phyloP scores from a whole-genome alignment of 2,113 vertebrate species.

The Pseudopipra pipra region DNA sequence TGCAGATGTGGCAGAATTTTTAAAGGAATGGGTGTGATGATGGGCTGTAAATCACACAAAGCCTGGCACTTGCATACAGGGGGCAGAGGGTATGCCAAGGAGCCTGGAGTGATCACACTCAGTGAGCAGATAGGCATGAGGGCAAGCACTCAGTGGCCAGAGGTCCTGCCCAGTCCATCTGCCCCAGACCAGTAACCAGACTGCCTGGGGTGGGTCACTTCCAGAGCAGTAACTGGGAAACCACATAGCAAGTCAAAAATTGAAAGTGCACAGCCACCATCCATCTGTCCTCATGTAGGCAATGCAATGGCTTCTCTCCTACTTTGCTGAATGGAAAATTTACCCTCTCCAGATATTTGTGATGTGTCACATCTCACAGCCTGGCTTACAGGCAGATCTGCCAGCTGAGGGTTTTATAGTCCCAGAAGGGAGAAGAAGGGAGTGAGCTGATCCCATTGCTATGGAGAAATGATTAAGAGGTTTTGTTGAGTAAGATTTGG shows the following conservation, averaged over 20 bases:
- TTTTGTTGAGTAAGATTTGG: slow-evolving; percentile 3
- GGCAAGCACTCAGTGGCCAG: background rate
- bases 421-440: background rate
- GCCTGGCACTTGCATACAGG: background rate
- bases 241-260: background rate
- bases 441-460: background rate
- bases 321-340: background rate
- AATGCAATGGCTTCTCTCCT: background rate
- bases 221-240: background rate
- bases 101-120: background rate
- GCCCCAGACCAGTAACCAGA: background rate
- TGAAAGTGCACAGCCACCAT: background rate
- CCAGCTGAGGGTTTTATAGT: background rate
- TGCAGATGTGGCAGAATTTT: background rate
- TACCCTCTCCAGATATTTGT: background rate
- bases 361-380: background rate
- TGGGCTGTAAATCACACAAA: background rate
- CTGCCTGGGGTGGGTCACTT: background rate
- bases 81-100: background rate
- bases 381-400: background rate
- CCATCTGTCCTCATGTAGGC: background rate
- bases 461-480: background rate
- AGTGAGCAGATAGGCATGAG: background rate
- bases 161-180: background rate
- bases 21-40: background rate